Percentiles rank a stretch among this genome's conserved stretches.
phyloP scores from a whole-genome alignment of 2,888 invertebrate genomes.

The Drosophila glabriapex region DNA sequence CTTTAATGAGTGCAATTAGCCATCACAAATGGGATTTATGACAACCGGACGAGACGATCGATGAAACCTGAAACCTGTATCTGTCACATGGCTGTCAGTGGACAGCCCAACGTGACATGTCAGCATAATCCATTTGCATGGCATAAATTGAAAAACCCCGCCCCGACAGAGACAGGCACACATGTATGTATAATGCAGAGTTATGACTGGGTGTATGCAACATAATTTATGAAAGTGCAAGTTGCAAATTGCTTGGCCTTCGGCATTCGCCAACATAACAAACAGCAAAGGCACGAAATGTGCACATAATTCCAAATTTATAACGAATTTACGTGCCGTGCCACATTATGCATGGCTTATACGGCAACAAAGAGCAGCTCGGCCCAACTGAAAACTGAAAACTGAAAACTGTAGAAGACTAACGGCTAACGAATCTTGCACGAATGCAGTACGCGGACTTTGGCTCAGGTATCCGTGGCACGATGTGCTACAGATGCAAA shows the following conservation, averaged over 20 bases:
- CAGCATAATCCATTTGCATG: slow-evolving; percentile 64
- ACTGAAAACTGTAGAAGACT: slow-evolving; percentile 24
- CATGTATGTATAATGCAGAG: slow-evolving; percentile 29
- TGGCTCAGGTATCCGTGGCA: slow-evolving; percentile 67
- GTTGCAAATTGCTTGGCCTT: slow-evolving; percentile 77
- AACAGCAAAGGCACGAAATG: slow-evolving; percentile 59
- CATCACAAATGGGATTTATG: slow-evolving; percentile 13
- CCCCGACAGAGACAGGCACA: slow-evolving; percentile 18
- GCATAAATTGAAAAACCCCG: slow-evolving; percentile 58
- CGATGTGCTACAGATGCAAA: slow-evolving; percentile 71
- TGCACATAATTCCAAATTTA: slow-evolving; percentile 78
- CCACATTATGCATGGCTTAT: slow-evolving; percentile 61
- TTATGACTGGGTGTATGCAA: slow-evolving; percentile 54
- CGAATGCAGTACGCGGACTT: slow-evolving; percentile 16
- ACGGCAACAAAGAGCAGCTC: slow-evolving; percentile 5
- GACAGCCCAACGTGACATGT: slow-evolving; percentile 42
- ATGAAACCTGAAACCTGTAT: neutral
- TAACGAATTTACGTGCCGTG: slow-evolving; percentile 72
- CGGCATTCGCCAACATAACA: slow-evolving; percentile 37
- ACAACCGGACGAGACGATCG: neutral
- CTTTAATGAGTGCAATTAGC: slow-evolving; percentile 65
- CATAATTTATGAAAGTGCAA: slow-evolving; percentile 78
- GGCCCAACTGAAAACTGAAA: slow-evolving; percentile 17
- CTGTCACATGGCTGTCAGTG: slow-evolving; percentile 36
- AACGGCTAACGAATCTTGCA: slow-evolving; percentile 20